phyloP scores from a whole-genome alignment of 2,888 invertebrate genomes.

The Ormyrus nitidulus region DNA sequence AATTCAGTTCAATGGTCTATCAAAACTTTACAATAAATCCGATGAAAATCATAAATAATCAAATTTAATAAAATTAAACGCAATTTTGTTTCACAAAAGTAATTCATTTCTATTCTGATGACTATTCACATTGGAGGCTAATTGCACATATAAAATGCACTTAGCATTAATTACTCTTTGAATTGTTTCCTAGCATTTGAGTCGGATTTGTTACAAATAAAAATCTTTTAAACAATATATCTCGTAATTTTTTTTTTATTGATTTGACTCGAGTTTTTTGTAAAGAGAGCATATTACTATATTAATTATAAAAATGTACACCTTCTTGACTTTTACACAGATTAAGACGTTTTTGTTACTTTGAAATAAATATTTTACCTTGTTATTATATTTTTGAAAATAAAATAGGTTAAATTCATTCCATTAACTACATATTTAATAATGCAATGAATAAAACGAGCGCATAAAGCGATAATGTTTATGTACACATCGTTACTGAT shows the following conservation, averaged over 20 bases:
- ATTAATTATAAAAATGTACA: conserved; percentile 52
- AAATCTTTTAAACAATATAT: conserved; percentile 12
- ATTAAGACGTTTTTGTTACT: conserved; percentile 30
- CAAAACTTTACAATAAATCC: conserved; percentile 34
- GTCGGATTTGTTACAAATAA: conserved; percentile 8
- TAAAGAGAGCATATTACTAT: conserved; percentile 54
- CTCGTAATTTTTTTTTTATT: conserved; percentile 15
- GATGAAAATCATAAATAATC: conserved; percentile 50
- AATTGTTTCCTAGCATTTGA: neutral
- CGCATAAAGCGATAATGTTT: too few species aligned
- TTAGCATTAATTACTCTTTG: conserved; percentile 2
- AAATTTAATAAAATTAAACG: conserved; percentile 37
- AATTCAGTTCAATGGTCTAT: conserved; percentile 39
- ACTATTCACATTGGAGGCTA: conserved; percentile 39
- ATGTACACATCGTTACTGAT: neutral
- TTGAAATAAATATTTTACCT: conserved; percentile 12
- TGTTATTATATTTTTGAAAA: neutral
- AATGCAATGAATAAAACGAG: neutral
- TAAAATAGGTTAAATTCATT: neutral
- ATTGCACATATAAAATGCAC: conserved; percentile 26
- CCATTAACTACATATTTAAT: neutral
- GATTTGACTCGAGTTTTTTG: conserved; percentile 34
- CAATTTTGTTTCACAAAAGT: conserved; percentile 38
- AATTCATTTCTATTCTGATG: conserved; percentile 22
- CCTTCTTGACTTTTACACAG: conserved; percentile 38